Conservation (phyloP, 1,140 invertebrate genomes). For the Drosophila bocki region DNA sequence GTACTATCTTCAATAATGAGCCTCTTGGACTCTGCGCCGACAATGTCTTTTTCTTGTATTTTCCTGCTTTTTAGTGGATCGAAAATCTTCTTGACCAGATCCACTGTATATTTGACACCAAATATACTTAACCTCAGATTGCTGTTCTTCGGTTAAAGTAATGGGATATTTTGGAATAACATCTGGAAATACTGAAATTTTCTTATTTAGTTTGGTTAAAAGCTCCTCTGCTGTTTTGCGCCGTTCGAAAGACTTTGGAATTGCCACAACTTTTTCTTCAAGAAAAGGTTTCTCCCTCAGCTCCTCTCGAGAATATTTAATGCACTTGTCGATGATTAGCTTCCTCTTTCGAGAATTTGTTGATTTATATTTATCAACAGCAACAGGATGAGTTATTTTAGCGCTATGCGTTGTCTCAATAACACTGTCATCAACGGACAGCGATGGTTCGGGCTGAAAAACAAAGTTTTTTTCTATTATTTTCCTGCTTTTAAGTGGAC, state of each 20-base stretch:
- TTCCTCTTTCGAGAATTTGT: slow-evolving; percentile 9
- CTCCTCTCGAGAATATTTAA: slow-evolving; percentile 16
- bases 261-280: background rate
- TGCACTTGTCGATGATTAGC: slow-evolving; percentile 46
- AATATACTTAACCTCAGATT: slow-evolving; percentile 48
- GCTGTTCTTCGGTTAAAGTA: slow-evolving; percentile 1
- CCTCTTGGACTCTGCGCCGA: slow-evolving; percentile 27
- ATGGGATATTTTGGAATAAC: background rate
- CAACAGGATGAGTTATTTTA: background rate
- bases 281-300: slow-evolving; percentile 18
- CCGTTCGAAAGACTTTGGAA: background rate
- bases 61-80: too few relatives aligned
- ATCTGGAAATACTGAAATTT: slow-evolving; percentile 16
- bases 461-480: background rate
- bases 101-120: slow-evolving; percentile 22
- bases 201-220: slow-evolving; percentile 8
- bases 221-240: background rate
- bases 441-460: background rate
- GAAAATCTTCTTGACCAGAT: slow-evolving; percentile 41
- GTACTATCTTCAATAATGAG: slow-evolving; percentile 45
- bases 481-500: background rate
- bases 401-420: background rate
- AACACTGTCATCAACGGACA: background rate
- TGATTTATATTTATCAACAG: background rate
- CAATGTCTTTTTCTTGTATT: background rate